Evolutionary conservation across 1,140 invertebrate genomes (phyloP).

Genomic region (Drosophila paulistorum): DNA sequence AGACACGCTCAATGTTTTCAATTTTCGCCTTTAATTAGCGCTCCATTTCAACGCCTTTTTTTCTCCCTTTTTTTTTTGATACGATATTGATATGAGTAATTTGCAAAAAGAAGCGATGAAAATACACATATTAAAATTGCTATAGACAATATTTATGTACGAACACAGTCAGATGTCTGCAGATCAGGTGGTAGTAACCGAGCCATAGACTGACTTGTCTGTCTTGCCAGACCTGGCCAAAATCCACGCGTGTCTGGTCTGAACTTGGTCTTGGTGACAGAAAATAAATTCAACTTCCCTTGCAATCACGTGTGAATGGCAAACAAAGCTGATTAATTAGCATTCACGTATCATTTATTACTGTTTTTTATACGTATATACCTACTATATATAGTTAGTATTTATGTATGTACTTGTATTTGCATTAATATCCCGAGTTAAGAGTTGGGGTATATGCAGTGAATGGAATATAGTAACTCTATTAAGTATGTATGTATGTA

Average conservation of each 20-base stretch:
- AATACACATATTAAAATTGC: slow-evolving; percentile 40
- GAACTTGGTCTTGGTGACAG: slow-evolving; percentile 59
- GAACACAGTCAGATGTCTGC: slow-evolving; percentile 19
- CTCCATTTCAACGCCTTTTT: slow-evolving; percentile 17
- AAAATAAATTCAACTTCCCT: slow-evolving; percentile 51
- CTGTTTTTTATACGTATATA: slow-evolving; percentile 23
- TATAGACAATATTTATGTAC: slow-evolving; percentile 65
- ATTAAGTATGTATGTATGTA: not conserved
- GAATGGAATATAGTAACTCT: not conserved
- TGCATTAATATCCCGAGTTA: not conserved
- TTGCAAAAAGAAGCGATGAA: slow-evolving; percentile 28
- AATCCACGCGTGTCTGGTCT: slow-evolving; percentile 56
- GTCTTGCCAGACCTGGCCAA: not conserved
- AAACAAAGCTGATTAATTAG: slow-evolving; percentile 75
- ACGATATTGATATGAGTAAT: slow-evolving; percentile 53
- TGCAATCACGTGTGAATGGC: slow-evolving; percentile 61
- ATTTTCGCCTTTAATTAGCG: slow-evolving; percentile 77
- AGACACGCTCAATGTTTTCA: slow-evolving; percentile 72
- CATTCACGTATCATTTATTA: slow-evolving; percentile 63
- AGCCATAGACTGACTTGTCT: not conserved
- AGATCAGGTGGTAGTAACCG: slow-evolving; percentile 20
- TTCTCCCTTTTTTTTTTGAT: no score
- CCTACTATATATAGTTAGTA: not conserved
- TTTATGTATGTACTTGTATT: not conserved
- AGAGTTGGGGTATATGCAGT: slow-evolving; percentile 7